Evolutionary conservation across 2,888 invertebrate genomes (phyloP), one percentile per base, ranked within the genome.

Genomic region (Hesperia comma): DNA sequence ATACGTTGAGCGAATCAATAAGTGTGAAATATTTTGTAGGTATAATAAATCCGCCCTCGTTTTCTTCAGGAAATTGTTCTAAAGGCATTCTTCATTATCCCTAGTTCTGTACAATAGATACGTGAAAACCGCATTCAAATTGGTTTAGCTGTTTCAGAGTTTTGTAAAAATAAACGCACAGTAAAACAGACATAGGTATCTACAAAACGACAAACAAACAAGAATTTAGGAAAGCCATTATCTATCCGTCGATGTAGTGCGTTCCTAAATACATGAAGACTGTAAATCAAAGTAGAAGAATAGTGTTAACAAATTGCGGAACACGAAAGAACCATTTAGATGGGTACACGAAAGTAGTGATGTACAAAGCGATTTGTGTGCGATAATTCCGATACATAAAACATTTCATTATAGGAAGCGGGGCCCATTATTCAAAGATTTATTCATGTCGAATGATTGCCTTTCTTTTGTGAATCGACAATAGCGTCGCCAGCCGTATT

Each of bases 401-500:
- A 90, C 88, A 89, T 92, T 92, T 90, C 87, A 90, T 87, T 92
- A 88, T 83, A 85, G 80, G 86, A 88, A 84, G 81, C 80, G 83
- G 77, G 80, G 82, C 79, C 85, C 85, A 92, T 92, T 92, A 92
- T 88, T 92, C 90, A 89, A 89, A 90, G 88, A 92, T 91, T 91
- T 91, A 92, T 92, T 92, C 91, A 90, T 89, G 92, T 91, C 90
- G 89, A 92, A 90, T 89, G 91, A 92, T 92, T 90, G 87, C 92
- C 88, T 92, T 90, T 91, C 91, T 86, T 92, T 92, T 92, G 92
- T 92, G 85, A 75, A 83, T 84, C 84, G 84, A 92, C 92, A 92
- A 92, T 88, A 86, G 87, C 82, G 82, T 83, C 83, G 85, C 77
- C 81, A 81, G 74, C 76, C 83, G 83, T 89, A 87, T 90, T 88